Base-by-base conservation (phyloP, 2,797 vertebrate genomes). In the Rhabdophis nuchalis region DNA sequence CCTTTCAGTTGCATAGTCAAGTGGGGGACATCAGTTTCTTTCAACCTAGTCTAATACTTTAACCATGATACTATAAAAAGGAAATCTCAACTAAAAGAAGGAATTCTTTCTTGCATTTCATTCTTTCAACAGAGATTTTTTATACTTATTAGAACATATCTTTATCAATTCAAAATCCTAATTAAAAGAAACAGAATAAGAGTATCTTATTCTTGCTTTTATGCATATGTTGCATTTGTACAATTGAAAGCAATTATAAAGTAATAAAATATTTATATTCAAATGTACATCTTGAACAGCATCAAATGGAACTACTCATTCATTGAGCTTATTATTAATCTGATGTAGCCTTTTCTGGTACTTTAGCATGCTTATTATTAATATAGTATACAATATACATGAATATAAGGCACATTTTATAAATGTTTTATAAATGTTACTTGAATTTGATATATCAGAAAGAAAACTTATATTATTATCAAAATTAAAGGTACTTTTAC, bases 201-300 rank as follows among this genome's bases (percentile, higher is more conserved):
- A 93, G 53, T 14, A 85, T 89, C 93, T 93, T 85, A 93, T 60
- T 56, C 29, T 32, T 46, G 58, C 20, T 91, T 94, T 91, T 87
- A 91, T 85, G 57, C 68, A 89, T 87, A 27, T 87, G 92, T 50
- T 92, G 57, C 27, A 77, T 77, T 36, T 11, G n/a, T 92, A 89
- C 5, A 53, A 90, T 72, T 58, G 92, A 93, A 93, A 86, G 90
- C 41, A 50, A 88, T 72, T 13, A 89, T 4, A 58, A 92, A 82
- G 29, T 32, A 95, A 77, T 89, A 89, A 94, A 93, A 88, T 85
- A 29, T 1, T 41, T 27, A 77, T 86, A 32, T 5, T 87, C 90
- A 68, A 89, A 89, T 68, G 52, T 92, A 23, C 41, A 86, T 60
- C 72, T 52, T 91, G 53, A 92, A 94, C 46, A 52, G 27, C 64